Evolutionary conservation across 2,797 vertebrate genomes (phyloP).

Genomic region (Limnodromus scolopaceus): DNA sequence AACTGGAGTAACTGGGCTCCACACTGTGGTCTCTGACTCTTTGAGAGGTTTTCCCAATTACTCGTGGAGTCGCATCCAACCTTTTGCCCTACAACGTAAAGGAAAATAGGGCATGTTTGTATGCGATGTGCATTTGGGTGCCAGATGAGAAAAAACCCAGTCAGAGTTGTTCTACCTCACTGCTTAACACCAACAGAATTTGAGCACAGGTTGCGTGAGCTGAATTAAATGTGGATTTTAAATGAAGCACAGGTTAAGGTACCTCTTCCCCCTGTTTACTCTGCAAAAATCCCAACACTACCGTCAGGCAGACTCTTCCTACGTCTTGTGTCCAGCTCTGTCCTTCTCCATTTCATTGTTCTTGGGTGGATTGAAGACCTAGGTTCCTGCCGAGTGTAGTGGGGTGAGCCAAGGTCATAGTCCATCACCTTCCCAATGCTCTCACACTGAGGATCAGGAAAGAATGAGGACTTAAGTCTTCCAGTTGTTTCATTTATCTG

Average conservation of each 20-base stretch:
- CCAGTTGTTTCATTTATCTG: background rate
- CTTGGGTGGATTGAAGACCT: background rate
- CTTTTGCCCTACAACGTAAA: fast-evolving
- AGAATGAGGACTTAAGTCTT: fast-evolving
- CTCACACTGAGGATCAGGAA: background rate
- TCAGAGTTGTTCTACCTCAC: background rate
- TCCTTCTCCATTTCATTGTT: background rate
- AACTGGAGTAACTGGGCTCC: background rate
- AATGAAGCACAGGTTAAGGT: background rate
- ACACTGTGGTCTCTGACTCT: fast-evolving
- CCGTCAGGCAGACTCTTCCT: background rate
- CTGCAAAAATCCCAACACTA: background rate
- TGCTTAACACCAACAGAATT: background rate
- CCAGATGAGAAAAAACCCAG: background rate
- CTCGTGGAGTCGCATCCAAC: fast-evolving
- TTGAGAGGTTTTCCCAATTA: background rate
- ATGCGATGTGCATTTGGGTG: fast-evolving
- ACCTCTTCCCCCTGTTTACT: background rate
- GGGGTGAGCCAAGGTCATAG: fast-evolving
- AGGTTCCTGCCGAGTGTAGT: fast-evolving
- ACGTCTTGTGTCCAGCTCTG: fast-evolving
- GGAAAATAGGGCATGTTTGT: background rate
- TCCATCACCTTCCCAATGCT: background rate
- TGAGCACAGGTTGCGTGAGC: fast-evolving
- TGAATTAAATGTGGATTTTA: fast-evolving